Conservation (phyloP, 1,140 invertebrate genomes). For the Metaphire vulgaris region DNA sequence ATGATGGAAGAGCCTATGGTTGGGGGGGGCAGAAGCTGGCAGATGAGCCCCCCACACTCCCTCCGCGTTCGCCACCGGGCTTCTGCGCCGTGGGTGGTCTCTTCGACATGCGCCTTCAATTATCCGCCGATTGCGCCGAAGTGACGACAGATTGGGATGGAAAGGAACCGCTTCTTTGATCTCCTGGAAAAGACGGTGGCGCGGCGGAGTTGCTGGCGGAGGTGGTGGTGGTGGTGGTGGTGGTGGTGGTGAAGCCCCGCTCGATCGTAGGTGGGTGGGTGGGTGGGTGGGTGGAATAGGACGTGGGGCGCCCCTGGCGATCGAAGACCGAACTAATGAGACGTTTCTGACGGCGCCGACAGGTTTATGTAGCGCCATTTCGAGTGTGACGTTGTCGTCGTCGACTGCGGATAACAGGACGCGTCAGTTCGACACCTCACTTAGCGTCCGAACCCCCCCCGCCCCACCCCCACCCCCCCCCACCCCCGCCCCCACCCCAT, state of each 20-base stretch:
- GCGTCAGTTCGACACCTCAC: neutral
- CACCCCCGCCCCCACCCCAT: too few relatives aligned
- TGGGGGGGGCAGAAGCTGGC: too few relatives aligned
- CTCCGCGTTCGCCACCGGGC: too few relatives aligned
- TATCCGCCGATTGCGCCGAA: neutral
- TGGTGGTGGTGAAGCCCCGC: too few relatives aligned
- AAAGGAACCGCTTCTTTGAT: too few relatives aligned
- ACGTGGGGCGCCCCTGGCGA: neutral
- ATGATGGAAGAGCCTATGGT: too few relatives aligned
- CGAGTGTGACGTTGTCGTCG: neutral
- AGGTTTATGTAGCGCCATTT: neutral
- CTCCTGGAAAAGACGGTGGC: neutral
- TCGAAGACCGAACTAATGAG: neutral
- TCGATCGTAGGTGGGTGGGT: too few relatives aligned
- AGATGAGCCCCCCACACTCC: too few relatives aligned
- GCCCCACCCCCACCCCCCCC: too few relatives aligned
- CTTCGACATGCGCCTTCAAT: neutral
- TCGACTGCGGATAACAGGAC: neutral
- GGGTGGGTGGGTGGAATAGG: too few relatives aligned
- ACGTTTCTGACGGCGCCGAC: neutral
- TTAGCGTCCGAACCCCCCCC: neutral
- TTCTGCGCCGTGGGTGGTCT: too few relatives aligned
- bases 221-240: too few relatives aligned
- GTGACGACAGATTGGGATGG: neutral
- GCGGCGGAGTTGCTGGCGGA: neutral